phyloP scores from a whole-genome alignment of 2,113 vertebrate genomes.

The Sialia sialis region DNA sequence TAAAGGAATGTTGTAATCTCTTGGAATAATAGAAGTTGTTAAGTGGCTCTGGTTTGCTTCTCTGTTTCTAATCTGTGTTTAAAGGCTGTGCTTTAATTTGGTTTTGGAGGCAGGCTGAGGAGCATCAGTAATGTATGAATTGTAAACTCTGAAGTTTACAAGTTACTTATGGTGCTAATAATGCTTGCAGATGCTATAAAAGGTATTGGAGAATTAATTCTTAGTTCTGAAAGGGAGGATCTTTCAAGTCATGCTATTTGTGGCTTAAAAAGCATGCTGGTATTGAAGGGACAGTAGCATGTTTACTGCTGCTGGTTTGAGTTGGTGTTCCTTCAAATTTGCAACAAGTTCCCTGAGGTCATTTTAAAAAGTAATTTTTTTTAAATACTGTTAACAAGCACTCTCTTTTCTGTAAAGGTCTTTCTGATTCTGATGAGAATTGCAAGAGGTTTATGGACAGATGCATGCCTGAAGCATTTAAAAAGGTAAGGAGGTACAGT shows the following conservation, averaged over 20 bases:
- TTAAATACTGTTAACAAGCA: background rate
- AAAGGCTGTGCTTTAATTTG: background rate
- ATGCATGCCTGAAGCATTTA: slow-evolving; percentile 99
- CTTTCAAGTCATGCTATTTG: background rate
- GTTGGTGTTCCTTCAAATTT: background rate
- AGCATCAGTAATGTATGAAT: background rate
- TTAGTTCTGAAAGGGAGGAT: background rate
- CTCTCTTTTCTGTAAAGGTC: slow-evolving; percentile 76
- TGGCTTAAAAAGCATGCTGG: background rate
- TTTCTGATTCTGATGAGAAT: slow-evolving; percentile 97
- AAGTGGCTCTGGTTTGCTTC: background rate
- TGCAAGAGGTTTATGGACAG: slow-evolving; percentile 96
- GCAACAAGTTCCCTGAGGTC: background rate
- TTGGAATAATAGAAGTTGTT: background rate
- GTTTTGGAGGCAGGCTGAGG: background rate
- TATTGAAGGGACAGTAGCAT: background rate
- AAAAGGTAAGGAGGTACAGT: slow-evolving; percentile 81
- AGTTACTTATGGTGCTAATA: background rate
- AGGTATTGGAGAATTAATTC: background rate
- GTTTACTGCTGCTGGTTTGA: background rate
- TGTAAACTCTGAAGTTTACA: background rate
- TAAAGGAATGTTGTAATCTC: background rate
- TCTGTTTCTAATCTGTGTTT: background rate
- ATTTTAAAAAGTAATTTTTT: background rate
- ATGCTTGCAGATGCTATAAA: background rate